These are phyloP conservation scores for Patiria miniata DNA, from an alignment of 35 echinoderm and acorn worm species.

Conservation along the genomic window DNA sequence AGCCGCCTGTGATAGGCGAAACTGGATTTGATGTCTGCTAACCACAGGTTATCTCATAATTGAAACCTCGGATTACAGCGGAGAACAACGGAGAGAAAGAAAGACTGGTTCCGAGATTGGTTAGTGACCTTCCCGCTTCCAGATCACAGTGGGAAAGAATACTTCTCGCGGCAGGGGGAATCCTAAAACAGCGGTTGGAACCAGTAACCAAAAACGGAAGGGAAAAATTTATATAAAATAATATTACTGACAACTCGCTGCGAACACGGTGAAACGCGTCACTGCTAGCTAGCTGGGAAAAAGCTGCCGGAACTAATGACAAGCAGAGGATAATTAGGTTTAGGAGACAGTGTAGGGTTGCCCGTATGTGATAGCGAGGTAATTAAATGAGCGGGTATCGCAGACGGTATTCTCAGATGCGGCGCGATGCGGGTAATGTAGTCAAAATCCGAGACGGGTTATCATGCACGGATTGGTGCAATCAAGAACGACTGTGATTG, in stretches of 20 bases:
- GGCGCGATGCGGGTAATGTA: neutral
- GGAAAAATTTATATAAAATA: too few species aligned
- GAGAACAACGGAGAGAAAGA: neutral
- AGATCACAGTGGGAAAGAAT: neutral
- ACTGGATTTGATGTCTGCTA: neutral
- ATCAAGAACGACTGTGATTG: neutral
- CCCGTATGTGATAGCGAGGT: neutral
- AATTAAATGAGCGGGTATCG: conserved; percentile 8
- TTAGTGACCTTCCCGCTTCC: neutral
- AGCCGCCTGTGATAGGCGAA: too few species aligned
- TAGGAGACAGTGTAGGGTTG: neutral
- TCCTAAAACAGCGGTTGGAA: too few species aligned
- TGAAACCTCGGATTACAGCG: conserved; percentile 4
- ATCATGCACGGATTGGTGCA: neutral
- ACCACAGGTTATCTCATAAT: conserved; percentile 8
- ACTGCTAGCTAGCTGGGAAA: too few species aligned
- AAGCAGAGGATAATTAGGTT: conserved; percentile 22
- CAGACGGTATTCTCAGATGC: neutral
- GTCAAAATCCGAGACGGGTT: neutral
- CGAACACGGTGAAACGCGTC: too few species aligned
- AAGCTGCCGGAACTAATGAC: conserved; percentile 30
- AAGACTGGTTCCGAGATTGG: neutral
- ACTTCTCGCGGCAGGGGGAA: neutral
- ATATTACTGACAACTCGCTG: too few species aligned
- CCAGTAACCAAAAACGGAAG: too few species aligned